Evolutionary conservation across 2,113 vertebrate genomes (phyloP), one percentile per base, ranked within the genome.

Genomic region (Sitta europaea): DNA sequence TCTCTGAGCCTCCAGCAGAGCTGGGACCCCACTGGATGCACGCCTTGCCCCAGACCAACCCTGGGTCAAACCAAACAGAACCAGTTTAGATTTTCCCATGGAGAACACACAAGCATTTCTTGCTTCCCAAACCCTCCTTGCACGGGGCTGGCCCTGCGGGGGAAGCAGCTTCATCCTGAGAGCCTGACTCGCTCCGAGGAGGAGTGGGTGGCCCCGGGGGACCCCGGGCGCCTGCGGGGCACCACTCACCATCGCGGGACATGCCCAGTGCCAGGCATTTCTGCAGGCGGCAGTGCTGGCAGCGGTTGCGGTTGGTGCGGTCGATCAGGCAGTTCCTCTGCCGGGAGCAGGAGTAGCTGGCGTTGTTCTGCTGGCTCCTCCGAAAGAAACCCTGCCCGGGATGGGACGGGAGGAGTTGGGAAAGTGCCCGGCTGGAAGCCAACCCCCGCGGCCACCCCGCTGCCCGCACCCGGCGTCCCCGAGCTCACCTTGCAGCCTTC

Each of bases 241-340:
- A 28, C 10, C 1, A 93, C 98, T 98, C 97, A 99, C 99, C 99
- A 1, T 99, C 99, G 7, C 99, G 98, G 91, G 99, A 99, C 99
- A 99, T 99, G 94, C 99, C 99, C 59, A 99, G 98, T 0, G 98
- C 98, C 71, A 99, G 97, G 96, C 99, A 99, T 96, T 99, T 99
- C 98, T 99, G 99, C 96, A 99, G 97, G 71, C 99, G 98, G 97
- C 99, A 99, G 96, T 99, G 99, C 80, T 99, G 99, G 97, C 99
- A 99, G 65, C 99, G 98, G 95, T 99, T 99, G n/a, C 99, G 98
- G 97, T 99, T 99, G 95, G 99, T 99, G 83, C 99, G 98, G 97
- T 99, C 99, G 31, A 99, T 99, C 68, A 99, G 97, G 94, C 99
- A 99, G 97, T 99, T 99, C 90, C 98, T 98, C 97, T 99, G 99